Evolutionary conservation across 2,888 invertebrate genomes (phyloP).

Genomic region (Pammene fasciana): DNA sequence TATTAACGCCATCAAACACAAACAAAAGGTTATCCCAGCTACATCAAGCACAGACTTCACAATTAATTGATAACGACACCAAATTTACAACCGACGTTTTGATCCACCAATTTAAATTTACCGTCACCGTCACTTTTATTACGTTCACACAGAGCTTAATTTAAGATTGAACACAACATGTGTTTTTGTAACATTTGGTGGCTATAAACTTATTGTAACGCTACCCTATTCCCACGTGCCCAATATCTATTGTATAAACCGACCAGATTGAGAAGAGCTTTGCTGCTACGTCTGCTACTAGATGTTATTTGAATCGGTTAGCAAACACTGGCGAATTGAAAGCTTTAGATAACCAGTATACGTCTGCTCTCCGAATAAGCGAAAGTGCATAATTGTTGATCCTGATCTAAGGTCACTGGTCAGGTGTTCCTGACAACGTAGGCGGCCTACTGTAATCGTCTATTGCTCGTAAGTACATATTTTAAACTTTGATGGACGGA

Average conservation of each 20-base stretch:
- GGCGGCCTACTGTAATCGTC: no score
- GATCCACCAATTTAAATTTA: conserved; percentile 39
- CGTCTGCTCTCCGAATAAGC: background rate
- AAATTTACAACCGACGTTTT: conserved; percentile 48
- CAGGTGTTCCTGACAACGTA: no score
- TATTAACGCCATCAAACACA: conserved; percentile 2
- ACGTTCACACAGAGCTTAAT: background rate
- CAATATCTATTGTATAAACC: conserved; percentile 53
- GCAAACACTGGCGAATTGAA: background rate
- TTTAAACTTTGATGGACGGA: no score
- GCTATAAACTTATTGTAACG: conserved; percentile 52
- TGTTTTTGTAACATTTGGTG: conserved; percentile 48
- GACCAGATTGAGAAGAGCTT: conserved; percentile 53
- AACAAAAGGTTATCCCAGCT: conserved; percentile 10
- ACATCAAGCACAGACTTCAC: conserved; percentile 30
- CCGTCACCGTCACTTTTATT: background rate
- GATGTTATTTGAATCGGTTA: background rate
- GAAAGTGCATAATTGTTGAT: background rate
- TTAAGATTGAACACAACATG: background rate
- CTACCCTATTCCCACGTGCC: conserved; percentile 63
- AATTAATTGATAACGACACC: conserved; percentile 45
- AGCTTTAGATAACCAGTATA: background rate
- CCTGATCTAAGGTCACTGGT: background rate
- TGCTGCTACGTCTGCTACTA: no score
- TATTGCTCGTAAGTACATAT: no score